Base-by-base conservation (phyloP, 1,140 invertebrate species). In the Drosophila mojavensis region DNA sequence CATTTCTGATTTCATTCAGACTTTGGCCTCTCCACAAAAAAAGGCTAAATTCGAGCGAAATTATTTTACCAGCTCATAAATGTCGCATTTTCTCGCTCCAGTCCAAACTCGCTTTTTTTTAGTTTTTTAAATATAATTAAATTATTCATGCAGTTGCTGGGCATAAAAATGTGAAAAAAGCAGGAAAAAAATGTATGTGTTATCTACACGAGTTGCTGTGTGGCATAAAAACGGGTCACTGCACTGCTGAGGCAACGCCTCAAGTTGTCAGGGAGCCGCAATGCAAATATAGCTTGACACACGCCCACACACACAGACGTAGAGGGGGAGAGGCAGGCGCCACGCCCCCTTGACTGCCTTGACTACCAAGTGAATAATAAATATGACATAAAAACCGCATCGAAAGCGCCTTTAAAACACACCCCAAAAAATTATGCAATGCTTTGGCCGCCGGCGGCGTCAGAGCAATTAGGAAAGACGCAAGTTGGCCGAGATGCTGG, bases 321-420 rank as follows among this genome's bases (percentile, higher is more conserved):
- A 24, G 20, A 24, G 3, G 20, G 17, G 17, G 17, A 17, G 17
- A 17, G 17, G 17, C 17, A 17, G 17, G 17, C 17, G 17, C 17
- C 17, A 17, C 20, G 3, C 11, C 64, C 50, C 30, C 59, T 50
- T 11, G n/a, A 33, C 48, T 60, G 60, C 50, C 53, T 60, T 74
- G 73, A 76, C 67, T 72, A 67, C 54, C 47, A 56, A 76, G 78
- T 88, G 77, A 83, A 88, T 88, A 88, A 88, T 89, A 88, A 89
- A 88, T 89, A 80, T 75, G 79, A 76, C 80, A 83, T 88, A 89
- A 88, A 89, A 89, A 84, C 79, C 83, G 79, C 83, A 88, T 83
- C 83, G 88, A 78, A 86, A 79, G 76, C 83, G 71, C 74, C 77
- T 88, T 86, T 78, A 86, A 86, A 86, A 69, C 50, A 72, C 39